Evolutionary conservation across 2,797 vertebrate species (phyloP), one percentile per base, ranked within the genome.

Genomic region (Acanthiza pusilla): DNA sequence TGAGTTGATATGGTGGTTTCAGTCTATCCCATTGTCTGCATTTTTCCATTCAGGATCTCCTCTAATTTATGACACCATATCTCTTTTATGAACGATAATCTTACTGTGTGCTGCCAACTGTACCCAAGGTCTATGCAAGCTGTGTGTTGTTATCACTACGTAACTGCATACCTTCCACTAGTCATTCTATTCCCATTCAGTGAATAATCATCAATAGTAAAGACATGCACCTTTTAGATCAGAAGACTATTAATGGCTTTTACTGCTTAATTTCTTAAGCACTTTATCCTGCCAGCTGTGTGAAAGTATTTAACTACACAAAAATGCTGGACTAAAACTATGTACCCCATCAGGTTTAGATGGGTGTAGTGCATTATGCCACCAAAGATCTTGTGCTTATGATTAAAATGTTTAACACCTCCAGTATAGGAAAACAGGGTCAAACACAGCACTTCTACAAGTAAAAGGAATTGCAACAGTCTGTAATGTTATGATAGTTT

Each of bases 21-120:
- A 77, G 43, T 65, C 34, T 73, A 32, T 48, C 16, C n/a, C 42
- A 55, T 91, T 93, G 47, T 93, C 79, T 77, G 53, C 32, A 9
- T 71, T 91, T 91, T 90, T 80, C 76, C 47, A 40, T 96, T 94
- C 54, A 87, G 72, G 15, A 66, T 50, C 38, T 89, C n/a, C 43
- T 63, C 76, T 90, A 81, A 89, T 68, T 88, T 85, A 67, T 95
- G 68, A 29, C 29, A 88, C 36, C 9, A 48, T 89, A 54, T 51
- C 66, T 85, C 40, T 80, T 8, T 65, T 73, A 88, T 54, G 77
- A 91, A 83, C 34, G 89, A 79, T 84, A 70, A 93, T 84, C 51
- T 87, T 71, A 67, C 51, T 91, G 48, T 87, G 51, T 68, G 65
- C 58, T 88, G 60, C 85, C 70, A 91, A 5, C 27, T 30, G 48